Conservation (phyloP, 35 echinoderm and acorn worm species). For the Patiria miniata region DNA sequence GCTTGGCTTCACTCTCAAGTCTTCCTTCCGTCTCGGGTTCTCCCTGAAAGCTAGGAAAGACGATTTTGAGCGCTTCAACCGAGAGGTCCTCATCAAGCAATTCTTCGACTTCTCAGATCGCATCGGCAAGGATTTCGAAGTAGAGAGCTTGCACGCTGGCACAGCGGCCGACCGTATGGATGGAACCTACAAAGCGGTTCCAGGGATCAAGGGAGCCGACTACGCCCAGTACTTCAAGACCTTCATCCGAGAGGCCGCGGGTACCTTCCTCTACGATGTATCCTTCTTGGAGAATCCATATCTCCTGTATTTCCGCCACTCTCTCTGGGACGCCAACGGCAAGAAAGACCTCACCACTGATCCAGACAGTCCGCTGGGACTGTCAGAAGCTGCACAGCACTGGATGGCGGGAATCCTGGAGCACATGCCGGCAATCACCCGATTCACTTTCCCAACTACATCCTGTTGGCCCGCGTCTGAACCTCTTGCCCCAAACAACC, state of each 20-base stretch:
- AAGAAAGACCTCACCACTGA: constrained; percentile 42
- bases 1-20: constrained; percentile 35
- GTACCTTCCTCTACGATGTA: constrained; percentile 45
- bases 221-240: constrained; percentile 64
- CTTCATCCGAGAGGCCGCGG: constrained; percentile 70
- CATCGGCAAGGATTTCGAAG: constrained; percentile 46
- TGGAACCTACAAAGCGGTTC: constrained; percentile 53
- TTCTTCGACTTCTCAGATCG: constrained; percentile 39
- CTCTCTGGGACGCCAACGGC: constrained; percentile 58
- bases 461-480: constrained; percentile 49
- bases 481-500: constrained; percentile 36
- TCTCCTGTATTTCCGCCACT: constrained; percentile 56
- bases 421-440: constrained; percentile 55
- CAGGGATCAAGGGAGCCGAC: constrained; percentile 65
- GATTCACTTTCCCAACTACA: constrained; percentile 55
- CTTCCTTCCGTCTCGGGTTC: constrained; percentile 70
- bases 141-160: constrained; percentile 50
- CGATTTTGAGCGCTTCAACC: constrained; percentile 25
- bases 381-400: constrained; percentile 60
- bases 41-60: constrained; percentile 62
- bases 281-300: constrained; percentile 68
- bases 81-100: constrained; percentile 45
- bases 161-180: constrained; percentile 48
- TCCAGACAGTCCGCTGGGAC: constrained; percentile 14
- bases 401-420: constrained; percentile 79